phyloP scores from a whole-genome alignment of 2,113 vertebrate genomes.

The Propithecus coquereli region DNA sequence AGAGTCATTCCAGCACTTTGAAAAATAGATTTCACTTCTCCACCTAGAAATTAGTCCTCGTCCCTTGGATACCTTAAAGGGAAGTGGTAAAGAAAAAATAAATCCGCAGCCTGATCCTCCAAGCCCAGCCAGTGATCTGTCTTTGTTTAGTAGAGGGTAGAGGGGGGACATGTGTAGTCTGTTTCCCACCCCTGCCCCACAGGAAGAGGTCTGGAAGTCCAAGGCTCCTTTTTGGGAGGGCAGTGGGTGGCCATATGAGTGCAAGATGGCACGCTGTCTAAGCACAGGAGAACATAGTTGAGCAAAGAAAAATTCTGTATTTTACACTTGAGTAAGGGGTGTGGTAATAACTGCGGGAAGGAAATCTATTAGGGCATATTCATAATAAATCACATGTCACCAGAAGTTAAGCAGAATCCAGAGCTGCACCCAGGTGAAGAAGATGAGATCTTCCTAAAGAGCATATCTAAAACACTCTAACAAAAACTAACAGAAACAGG shows the following conservation, averaged over 20 bases:
- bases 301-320: background rate
- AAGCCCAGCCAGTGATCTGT: background rate
- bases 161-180: background rate
- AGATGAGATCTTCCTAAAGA: background rate
- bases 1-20: background rate
- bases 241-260: background rate
- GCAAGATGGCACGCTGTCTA: background rate
- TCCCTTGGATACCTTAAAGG: background rate
- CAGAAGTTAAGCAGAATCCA: background rate
- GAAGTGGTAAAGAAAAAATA: background rate
- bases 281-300: background rate
- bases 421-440: background rate
- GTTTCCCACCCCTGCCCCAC: no score
- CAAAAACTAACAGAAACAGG: background rate
- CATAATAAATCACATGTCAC: background rate
- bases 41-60: background rate
- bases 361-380: background rate
- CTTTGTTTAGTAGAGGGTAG: rapidly evolving
- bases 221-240: background rate
- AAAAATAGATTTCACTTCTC: background rate
- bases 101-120: background rate
- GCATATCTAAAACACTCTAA: background rate
- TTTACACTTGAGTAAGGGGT: background rate
- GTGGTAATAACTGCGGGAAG: background rate
- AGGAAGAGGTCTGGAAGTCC: background rate